Evolutionary conservation across 1,140 invertebrate species (phyloP), one percentile per base, ranked within the genome.

Genomic region (Camponotus floridanus): DNA sequence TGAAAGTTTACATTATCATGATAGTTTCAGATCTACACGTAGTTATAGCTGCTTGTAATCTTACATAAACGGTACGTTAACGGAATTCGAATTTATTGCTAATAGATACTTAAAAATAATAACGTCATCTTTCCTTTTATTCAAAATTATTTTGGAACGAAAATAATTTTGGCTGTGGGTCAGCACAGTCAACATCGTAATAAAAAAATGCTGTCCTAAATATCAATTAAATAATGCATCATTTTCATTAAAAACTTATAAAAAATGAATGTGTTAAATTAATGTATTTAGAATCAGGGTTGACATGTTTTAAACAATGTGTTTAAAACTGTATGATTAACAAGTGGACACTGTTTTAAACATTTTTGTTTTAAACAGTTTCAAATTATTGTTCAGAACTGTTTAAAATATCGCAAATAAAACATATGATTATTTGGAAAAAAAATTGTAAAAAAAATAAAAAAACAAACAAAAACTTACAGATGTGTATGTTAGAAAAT

Each of bases 1-100:
- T 96, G 95, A 94, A 95, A 95, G 92, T 91, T 89, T 85, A 90
- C 36, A 90, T 81, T 76, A 84, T 86, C 36, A 90, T 90, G 73
- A 89, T 55, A 87, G 57, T 36, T 83, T 73, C 55, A 62, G 13
- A 83, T 39, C 67, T 61, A 36, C 33, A 36, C 26, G 26, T 68
- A 73, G 31, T 42, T 73, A 61, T 39, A 45, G 18, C 67, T 61
- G 71, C 42, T 55, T 76, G 55, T 61, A 59, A 39, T 76, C 71
- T 59, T 59, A 74, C 55, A 36, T 39, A 76, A 76, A 76, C 36
- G 55, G 51, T 61, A 59, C 55, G 33, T 74, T 59, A 59, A 74
- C 55, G 55, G 15, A 18, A 61, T 61, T 39, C 9, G 15, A 64
- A 68, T 21, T 31, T 26, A 21, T 68, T 31, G 65, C 39, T 68